Percentiles rank a stretch among this genome's conserved stretches.
These are phyloP conservation scores for Chloromyia formosa DNA, from an alignment of 2,888 invertebrate species.

Conservation along the genomic window DNA sequence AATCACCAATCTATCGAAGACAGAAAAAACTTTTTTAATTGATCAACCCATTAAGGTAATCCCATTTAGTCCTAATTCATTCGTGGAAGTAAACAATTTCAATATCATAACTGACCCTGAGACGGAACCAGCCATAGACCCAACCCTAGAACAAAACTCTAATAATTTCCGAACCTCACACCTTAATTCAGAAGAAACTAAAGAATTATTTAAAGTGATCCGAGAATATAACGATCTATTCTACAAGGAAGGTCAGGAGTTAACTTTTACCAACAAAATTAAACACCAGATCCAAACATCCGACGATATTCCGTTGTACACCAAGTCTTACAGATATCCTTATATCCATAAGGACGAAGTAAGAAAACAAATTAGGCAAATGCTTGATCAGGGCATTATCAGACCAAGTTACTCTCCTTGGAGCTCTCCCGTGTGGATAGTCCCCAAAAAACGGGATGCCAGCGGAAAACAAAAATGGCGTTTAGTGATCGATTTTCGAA, in stretches of 20 bases:
- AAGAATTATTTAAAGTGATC: not conserved
- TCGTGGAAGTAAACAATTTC: not conserved
- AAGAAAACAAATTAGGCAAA: slow-evolving; percentile 39
- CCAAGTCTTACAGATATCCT: slow-evolving; percentile 15
- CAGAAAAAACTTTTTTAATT: not conserved
- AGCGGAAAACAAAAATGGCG: slow-evolving; percentile 48
- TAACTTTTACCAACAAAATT: slow-evolving; percentile 6
- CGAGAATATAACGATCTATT: not conserved
- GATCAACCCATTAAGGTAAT: not conserved
- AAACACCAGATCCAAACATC: not conserved
- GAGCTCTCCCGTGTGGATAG: slow-evolving; percentile 47
- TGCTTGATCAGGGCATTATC: slow-evolving; percentile 43
- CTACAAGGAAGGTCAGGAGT: not conserved
- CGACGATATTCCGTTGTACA: slow-evolving; percentile 7
- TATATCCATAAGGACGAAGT: slow-evolving; percentile 44
- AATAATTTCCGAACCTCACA: not conserved
- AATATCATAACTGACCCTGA: not conserved
- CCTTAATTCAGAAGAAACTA: not conserved
- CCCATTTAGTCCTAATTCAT: not conserved
- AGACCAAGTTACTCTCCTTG: slow-evolving; percentile 47
- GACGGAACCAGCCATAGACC: not conserved
- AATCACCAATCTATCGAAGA: not conserved
- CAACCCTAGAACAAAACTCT: not conserved
- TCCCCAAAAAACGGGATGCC: slow-evolving; percentile 19
- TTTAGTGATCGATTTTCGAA: not conserved